phyloP scores from a whole-genome alignment of 2,888 invertebrate genomes.

The Chironomus tentans region DNA sequence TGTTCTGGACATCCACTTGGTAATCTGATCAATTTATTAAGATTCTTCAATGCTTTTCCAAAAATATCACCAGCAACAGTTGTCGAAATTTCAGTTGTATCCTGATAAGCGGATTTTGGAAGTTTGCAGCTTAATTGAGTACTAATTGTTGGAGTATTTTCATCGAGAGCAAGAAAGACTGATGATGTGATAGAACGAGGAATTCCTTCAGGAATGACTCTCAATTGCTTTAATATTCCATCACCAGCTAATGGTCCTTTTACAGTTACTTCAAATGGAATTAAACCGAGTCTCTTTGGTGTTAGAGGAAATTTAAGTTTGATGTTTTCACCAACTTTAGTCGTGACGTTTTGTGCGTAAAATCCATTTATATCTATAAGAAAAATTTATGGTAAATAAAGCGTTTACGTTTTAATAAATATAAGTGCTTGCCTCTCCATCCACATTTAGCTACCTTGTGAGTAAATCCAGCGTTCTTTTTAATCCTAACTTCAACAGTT shows the following conservation, averaged over 20 bases:
- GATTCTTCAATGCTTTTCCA: slow-evolving; percentile 5
- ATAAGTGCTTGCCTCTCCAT: not conserved
- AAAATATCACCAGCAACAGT: slow-evolving; percentile 12
- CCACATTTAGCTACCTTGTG: not conserved
- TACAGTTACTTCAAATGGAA: not conserved
- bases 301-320: not conserved
- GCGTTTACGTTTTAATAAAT: no score
- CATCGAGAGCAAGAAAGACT: not conserved
- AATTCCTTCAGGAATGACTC: slow-evolving; percentile 16
- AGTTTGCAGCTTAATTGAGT: not conserved
- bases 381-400: no score
- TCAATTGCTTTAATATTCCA: not conserved
- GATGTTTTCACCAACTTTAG: not conserved
- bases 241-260: slow-evolving; percentile 8
- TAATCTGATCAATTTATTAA: slow-evolving; percentile 1
- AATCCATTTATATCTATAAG: not conserved
- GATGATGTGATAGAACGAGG: not conserved
- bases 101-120: not conserved
- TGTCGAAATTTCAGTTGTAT: not conserved
- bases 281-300: not conserved
- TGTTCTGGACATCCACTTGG: slow-evolving; percentile 72
- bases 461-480: not conserved
- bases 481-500: not conserved
- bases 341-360: not conserved
- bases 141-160: not conserved